phyloP scores from a whole-genome alignment of 2,113 vertebrate species.

The Varanus komodoensis region DNA sequence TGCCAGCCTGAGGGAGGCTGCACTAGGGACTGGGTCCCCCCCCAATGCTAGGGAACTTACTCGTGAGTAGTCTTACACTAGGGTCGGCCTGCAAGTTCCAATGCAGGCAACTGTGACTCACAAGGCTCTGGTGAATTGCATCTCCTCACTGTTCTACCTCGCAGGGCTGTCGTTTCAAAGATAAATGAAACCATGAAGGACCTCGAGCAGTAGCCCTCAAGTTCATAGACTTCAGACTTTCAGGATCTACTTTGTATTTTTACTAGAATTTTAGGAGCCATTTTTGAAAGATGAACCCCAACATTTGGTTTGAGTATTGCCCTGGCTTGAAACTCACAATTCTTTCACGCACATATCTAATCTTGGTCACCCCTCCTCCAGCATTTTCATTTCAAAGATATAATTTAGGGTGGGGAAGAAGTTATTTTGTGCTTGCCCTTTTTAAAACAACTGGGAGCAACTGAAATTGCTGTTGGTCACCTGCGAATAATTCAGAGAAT shows the following conservation, averaged over 20 bases:
- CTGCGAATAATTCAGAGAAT: not conserved
- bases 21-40: no score
- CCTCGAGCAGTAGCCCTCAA: not conserved
- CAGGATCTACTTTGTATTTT: no score
- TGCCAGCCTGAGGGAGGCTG: no score
- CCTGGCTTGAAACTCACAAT: not conserved
- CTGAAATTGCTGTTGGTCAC: not conserved
- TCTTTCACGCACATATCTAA: not conserved
- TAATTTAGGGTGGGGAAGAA: not conserved
- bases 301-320: not conserved
- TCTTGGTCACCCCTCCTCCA: not conserved
- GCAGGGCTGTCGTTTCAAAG: not conserved
- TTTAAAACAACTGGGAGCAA: not conserved
- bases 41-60: not conserved
- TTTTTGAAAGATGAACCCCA: not conserved
- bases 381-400: not conserved
- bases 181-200: not conserved
- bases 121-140: not conserved
- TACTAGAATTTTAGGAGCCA: no score
- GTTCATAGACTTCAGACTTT: no score
- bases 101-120: not conserved
- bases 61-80: not conserved
- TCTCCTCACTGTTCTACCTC: not conserved
- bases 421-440: not conserved
- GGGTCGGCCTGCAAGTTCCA: not conserved